phyloP scores from a whole-genome alignment of 1,140 invertebrate genomes.

The Caenorhabditis remanei region DNA sequence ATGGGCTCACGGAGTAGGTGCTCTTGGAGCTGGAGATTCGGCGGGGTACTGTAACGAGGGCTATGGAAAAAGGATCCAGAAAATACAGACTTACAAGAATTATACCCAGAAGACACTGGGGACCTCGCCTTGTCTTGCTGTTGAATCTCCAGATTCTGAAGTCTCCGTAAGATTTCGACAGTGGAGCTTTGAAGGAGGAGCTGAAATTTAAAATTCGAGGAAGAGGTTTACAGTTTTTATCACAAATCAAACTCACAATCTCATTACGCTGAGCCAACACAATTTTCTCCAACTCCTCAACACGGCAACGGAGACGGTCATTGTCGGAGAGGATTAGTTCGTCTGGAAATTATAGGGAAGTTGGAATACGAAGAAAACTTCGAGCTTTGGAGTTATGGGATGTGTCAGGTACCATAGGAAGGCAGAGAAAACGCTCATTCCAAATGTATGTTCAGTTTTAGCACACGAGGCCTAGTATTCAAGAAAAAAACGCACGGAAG shows the following conservation, averaged over 20 bases:
- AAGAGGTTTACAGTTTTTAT: neutral
- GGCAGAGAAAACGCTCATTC: too few relatives aligned
- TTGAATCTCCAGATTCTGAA: constrained; percentile 7
- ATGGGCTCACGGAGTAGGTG: neutral
- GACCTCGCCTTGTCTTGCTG: neutral
- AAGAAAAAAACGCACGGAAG: too few relatives aligned
- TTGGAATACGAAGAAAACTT: too few relatives aligned
- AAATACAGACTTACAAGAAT: neutral
- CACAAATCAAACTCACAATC: neutral
- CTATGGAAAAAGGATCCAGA: too few relatives aligned
- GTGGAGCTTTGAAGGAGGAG: constrained; percentile 39
- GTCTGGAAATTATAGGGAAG: neutral
- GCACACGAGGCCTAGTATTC: too few relatives aligned
- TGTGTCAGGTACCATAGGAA: too few relatives aligned
- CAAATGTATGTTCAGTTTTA: too few relatives aligned
- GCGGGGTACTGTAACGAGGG: neutral
- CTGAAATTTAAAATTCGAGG: neutral
- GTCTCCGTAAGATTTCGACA: constrained; percentile 6
- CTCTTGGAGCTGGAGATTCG: constrained; percentile 6
- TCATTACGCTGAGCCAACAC: constrained; percentile 45
- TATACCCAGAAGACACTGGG: neutral
- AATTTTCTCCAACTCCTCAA: constrained; percentile 52
- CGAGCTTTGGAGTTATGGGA: too few relatives aligned
- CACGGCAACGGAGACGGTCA: constrained; percentile 35
- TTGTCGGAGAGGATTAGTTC: constrained; percentile 49